Base-by-base conservation (phyloP, 2,888 invertebrate genomes). In the Cephus pulcher region DNA sequence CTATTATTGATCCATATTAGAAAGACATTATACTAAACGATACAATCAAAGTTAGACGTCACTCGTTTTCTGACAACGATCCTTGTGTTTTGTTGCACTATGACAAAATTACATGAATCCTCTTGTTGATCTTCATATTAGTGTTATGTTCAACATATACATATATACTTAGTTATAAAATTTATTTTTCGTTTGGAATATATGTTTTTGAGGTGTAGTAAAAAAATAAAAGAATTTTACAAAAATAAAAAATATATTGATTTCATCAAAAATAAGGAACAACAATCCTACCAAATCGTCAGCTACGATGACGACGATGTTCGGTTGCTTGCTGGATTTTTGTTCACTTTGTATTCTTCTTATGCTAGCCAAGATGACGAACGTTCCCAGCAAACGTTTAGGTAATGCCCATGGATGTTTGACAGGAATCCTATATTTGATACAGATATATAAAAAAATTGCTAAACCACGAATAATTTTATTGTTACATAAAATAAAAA, bases 221-320 rank as follows among this genome's bases (percentile, higher is more conserved):
- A 40, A 40, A 40, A 40, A 40, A 15, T 15, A 1, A 15, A 15
- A 40, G 1, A 6, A 56, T 56, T 23, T 23, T 56, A 56, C 40
- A 6, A 23, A 1, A 56, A 23, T 15, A 23, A 2, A 56, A 56
- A 40, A 40, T 40, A 40, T 23, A 9, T 56, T 34, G 32, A 71
- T 71, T 34, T 4, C 32, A 70, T 34, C 4, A n/a, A 34, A 34
- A 74, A 34, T 32, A 69, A n/a, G 6, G 11, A 12, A 75, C 12
- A 76, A 78, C 56, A 56, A 37, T 74, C 91, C 90, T 88, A 93
- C 93, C 88, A 93, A 84, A 87, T 94, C 93, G 89, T 93, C 93
- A 33, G 93, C 93, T 9, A 94, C 86, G 73, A 94, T 93, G 74
- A 93, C 90, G 69, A 94, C 86, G 76, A 94, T 93, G 81, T 94